These are phyloP conservation scores for Edolisoma coerulescens DNA, from an alignment of 2,113 vertebrate genomes.

Conservation along the genomic window DNA sequence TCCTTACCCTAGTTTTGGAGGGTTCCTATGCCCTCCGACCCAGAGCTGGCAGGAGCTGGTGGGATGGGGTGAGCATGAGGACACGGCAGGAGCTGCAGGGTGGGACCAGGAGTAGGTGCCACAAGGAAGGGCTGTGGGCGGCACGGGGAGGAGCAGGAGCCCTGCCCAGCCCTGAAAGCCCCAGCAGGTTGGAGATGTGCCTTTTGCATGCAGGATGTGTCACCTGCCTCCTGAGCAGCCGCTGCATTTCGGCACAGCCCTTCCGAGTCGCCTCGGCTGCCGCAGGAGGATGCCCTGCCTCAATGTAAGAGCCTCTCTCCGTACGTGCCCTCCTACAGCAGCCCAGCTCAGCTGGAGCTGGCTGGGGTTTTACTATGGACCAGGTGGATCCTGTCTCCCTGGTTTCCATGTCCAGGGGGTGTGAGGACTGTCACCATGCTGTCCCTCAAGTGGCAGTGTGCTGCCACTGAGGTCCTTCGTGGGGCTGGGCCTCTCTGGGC, in stretches of 20 bases:
- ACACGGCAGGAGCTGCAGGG: background rate
- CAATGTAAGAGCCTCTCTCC: background rate
- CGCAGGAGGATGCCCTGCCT: background rate
- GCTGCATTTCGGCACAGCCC: rapidly evolving
- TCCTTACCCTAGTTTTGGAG: rapidly evolving
- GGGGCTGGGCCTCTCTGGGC: background rate
- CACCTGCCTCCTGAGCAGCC: rapidly evolving
- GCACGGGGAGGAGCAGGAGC: background rate
- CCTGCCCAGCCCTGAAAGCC: background rate
- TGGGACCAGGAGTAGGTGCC: background rate
- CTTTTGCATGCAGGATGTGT: background rate
- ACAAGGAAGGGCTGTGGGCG: background rate
- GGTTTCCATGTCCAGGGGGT: rapidly evolving
- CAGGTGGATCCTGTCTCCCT: background rate
- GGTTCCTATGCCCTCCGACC: background rate
- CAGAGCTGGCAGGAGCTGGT: rapidly evolving
- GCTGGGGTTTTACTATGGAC: background rate
- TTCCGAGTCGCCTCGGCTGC: background rate
- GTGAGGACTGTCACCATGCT: rapidly evolving
- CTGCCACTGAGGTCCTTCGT: rapidly evolving
- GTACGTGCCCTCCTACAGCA: rapidly evolving
- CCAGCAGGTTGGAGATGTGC: background rate
- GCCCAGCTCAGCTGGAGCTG: background rate
- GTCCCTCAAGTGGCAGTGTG: background rate
- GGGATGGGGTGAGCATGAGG: background rate